Percentiles rank a stretch among this genome's conserved stretches.
Evolutionary conservation across 1,140 invertebrate species (phyloP).

Genomic region (Meloidogyne hapla): DNA sequence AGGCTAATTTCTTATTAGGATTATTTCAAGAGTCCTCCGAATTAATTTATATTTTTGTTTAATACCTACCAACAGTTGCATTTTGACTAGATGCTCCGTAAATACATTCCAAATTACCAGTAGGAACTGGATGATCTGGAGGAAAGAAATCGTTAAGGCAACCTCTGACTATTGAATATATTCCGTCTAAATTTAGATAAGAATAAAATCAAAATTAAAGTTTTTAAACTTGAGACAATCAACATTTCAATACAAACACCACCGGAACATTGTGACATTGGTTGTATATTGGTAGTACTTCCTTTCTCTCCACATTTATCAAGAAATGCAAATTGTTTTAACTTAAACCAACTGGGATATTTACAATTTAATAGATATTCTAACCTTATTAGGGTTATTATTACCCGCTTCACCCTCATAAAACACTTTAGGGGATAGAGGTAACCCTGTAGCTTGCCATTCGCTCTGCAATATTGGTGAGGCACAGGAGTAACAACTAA

Average conservation of each 20-base stretch:
- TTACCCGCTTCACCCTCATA: not conserved
- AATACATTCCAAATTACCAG: constrained; percentile 1
- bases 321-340: not conserved
- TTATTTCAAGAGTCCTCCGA: too few relatives aligned
- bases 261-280: constrained; percentile 8
- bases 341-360: too few relatives aligned
- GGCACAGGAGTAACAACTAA: not conserved
- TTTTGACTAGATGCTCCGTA: not conserved
- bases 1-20: too few relatives aligned
- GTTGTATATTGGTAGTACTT: not conserved
- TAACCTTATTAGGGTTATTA: not conserved
- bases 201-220: not conserved
- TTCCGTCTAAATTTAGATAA: constrained; percentile 13
- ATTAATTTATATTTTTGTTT: constrained; percentile 3
- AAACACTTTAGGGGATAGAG: not conserved
- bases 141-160: constrained; percentile 25
- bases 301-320: not conserved
- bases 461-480: not conserved
- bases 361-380: not conserved
- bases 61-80: not conserved
- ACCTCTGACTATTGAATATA: constrained; percentile 20
- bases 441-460: not conserved
- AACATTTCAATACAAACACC: constrained; percentile 28
- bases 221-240: not conserved
- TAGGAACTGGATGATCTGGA: not conserved